Evolutionary conservation across 2,797 vertebrate species (phyloP), one percentile per base, ranked within the genome.

Genomic region (Cossypha polioptera): DNA sequence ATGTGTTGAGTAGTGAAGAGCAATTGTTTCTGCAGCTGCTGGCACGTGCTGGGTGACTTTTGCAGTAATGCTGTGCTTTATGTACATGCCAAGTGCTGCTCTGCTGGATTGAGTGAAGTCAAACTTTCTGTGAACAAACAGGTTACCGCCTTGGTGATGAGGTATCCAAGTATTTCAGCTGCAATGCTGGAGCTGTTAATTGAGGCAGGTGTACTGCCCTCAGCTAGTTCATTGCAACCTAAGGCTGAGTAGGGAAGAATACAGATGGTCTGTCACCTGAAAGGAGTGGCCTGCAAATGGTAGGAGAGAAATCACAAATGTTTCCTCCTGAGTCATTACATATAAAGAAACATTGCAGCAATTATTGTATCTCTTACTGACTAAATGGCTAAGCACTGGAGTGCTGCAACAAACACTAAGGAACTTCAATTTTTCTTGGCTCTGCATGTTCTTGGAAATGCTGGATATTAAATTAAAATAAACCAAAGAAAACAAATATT

Each of bases 401-500:
- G 24, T 82, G 59, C 65, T 68, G 21, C 31, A 90, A 28, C 75
- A 90, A 73, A 14, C 4, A 61, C 4, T 50, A 77, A 25, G 18
- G 13, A 58, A 58, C 33, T 61, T 87, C 5, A 75, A 31, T 80
- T 85, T 67, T 68, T 55, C 43, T 75, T 8, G 5, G 4, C 26
- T 85, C 43, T 92, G 51, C 19, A 76, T 90, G 9, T 77, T 83
- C 72, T 95, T 90, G 78, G 58, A 91, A 95, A 91, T 79, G 35
- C 36, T 93, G 28, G 15, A 54, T 82, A 51, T 77, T 71, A 80
- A 85, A 85, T 74, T 66, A 83, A 95, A 93, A 61, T 19, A 72
- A 83, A 71, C 16, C 20, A 38, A 91, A 68, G 63, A 73, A 73
- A 92, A 85, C 35, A 91, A 93, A 72, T 79, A 85, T 65, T 95